phyloP scores from a whole-genome alignment of 2,797 vertebrate species.

The Cyclura pinguis region DNA sequence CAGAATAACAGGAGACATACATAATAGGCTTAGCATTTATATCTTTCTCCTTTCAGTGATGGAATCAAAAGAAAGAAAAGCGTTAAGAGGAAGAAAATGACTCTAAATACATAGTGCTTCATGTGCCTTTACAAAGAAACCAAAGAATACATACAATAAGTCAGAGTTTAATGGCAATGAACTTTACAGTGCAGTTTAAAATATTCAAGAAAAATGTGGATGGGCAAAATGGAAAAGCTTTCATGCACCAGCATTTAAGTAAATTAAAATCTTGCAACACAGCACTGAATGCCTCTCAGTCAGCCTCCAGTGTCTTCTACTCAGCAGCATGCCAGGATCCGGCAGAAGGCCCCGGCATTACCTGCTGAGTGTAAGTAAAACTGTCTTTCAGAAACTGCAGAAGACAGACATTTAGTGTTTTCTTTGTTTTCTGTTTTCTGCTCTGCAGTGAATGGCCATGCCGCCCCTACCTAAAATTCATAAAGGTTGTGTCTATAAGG shows the following conservation, averaged over 20 bases:
- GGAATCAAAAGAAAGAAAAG: slow-evolving; percentile 43
- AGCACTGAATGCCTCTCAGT: slow-evolving; percentile 65
- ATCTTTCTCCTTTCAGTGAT: slow-evolving; percentile 20
- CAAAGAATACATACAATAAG: slow-evolving; percentile 52
- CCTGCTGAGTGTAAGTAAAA: slow-evolving; percentile 62
- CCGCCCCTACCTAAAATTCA: slow-evolving; percentile 34
- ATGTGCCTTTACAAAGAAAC: slow-evolving; percentile 54
- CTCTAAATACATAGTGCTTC: slow-evolving; percentile 27
- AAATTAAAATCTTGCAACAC: slow-evolving; percentile 70
- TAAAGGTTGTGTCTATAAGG: slow-evolving; percentile 23
- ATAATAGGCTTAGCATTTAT: slow-evolving; percentile 20
- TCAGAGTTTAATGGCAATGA: slow-evolving; percentile 63
- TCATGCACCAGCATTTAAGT: slow-evolving; percentile 61
- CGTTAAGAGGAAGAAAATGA: slow-evolving; percentile 9
- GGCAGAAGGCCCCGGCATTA: slow-evolving; percentile 59
- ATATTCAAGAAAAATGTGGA: slow-evolving; percentile 57
- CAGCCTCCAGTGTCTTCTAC: slow-evolving; percentile 52
- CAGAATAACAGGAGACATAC: not conserved
- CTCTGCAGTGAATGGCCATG: slow-evolving; percentile 15
- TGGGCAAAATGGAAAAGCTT: slow-evolving; percentile 63
- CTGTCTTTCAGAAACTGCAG: slow-evolving; percentile 58
- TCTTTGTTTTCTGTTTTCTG: slow-evolving; percentile 52
- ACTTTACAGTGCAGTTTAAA: slow-evolving; percentile 57
- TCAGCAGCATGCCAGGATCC: slow-evolving; percentile 45
- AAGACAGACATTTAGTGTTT: slow-evolving; percentile 56